A percentile compares a stretch with the other conserved stretches of the same genome.
phyloP scores from a whole-genome alignment of 2,113 vertebrate species.

The Engystomops pustulosus region DNA sequence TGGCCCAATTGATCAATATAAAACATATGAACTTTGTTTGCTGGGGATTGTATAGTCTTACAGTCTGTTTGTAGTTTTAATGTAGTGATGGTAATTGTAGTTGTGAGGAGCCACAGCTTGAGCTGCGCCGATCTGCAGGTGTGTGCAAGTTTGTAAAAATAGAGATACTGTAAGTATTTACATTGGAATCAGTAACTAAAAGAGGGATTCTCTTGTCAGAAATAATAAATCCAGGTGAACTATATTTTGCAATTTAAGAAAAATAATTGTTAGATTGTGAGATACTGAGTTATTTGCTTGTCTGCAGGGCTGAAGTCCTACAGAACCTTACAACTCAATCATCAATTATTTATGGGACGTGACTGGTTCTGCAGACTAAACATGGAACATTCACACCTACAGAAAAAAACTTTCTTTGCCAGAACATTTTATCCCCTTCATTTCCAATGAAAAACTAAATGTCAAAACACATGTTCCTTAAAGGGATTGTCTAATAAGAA shows the following conservation, averaged over 20 bases:
- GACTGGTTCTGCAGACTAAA: slow-evolving; percentile 44
- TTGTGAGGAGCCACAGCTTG: neutral
- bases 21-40: no score
- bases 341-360: slow-evolving; percentile 1
- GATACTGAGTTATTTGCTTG: slow-evolving; percentile 17
- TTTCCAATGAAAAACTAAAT: neutral
- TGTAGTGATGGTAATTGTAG: no score
- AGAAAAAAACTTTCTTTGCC: neutral
- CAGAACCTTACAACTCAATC: neutral
- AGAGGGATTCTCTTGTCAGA: neutral
- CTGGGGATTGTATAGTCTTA: no score
- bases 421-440: neutral
- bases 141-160: neutral
- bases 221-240: neutral
- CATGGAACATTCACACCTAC: slow-evolving; percentile 20
- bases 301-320: neutral
- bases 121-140: neutral
- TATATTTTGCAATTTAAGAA: slow-evolving; percentile 35
- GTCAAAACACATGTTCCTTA: neutral
- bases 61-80: no score
- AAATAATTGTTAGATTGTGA: slow-evolving; percentile 29
- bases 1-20: no score
- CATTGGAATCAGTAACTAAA: slow-evolving; percentile 14
- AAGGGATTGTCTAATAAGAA: neutral
- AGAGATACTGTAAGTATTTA: neutral